Conservation (phyloP, 2,888 invertebrate genomes). For the Lochmaea crataegi region DNA sequence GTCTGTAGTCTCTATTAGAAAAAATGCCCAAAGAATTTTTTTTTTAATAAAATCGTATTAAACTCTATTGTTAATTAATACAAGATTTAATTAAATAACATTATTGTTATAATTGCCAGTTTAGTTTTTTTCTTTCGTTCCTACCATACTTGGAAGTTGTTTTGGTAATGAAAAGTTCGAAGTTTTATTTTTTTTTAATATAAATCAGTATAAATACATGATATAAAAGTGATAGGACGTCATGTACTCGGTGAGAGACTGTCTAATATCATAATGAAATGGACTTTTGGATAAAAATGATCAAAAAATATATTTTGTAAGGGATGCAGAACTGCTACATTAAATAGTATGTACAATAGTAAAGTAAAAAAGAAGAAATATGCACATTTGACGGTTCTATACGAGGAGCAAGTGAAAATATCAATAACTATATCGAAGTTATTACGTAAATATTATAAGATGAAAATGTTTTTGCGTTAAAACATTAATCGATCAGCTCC, state of each 20-base stretch:
- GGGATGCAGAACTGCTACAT: too few species aligned
- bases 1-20: neutral
- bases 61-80: conserved; percentile 63
- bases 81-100: conserved; percentile 59
- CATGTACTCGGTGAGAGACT: conserved; percentile 55
- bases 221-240: conserved; percentile 63
- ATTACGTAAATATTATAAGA: too few species aligned
- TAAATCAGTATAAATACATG: conserved; percentile 65
- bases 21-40: conserved; percentile 64
- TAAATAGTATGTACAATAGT: too few species aligned
- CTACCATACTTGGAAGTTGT: conserved; percentile 52
- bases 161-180: conserved; percentile 64
- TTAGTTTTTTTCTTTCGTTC: conserved; percentile 48
- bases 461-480: too few species aligned
- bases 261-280: conserved; percentile 25
- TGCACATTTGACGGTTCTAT: too few species aligned
- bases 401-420: too few species aligned
- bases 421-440: too few species aligned
- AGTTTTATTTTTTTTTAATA: conserved; percentile 59
- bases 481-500: too few species aligned
- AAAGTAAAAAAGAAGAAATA: too few species aligned
- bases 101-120: conserved; percentile 63
- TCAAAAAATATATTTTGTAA: neutral
- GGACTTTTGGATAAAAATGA: conserved; percentile 10
- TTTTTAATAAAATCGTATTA: conserved; percentile 65